Evolutionary conservation across 2,797 vertebrate species (phyloP), one percentile per base, ranked within the genome.

Genomic region (Acridotheres tristis): DNA sequence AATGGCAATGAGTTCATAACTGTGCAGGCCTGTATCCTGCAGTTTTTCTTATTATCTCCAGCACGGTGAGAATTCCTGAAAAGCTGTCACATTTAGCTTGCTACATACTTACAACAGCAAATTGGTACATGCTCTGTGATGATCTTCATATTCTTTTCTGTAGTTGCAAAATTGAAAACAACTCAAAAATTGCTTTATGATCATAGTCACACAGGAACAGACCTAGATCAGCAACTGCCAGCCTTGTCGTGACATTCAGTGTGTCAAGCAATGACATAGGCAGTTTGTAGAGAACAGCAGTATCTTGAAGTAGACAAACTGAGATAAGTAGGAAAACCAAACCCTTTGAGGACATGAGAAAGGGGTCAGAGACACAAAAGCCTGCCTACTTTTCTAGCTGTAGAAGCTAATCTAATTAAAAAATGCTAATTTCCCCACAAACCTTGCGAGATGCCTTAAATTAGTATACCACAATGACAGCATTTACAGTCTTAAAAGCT

Each of bases 71-170:
- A 82, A 85, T 76, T 82, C 81, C 91, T 87, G 67, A 89, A 75
- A 81, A 92, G 43, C 76, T 89, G 63, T 73, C 67, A n/a, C 55
- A 76, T 87, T 87, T 87, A 91, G 48, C 91, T 85, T 89, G 63
- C n/a, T 65, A 78, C 29, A 62, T 50, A 85, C 55, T 72, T 78
- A 85, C 6, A 89, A 5, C 30, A 84, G 54, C 54, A 89, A 79
- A 85, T 18, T 78, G 27, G 25, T 76, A 62, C 63, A 54, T 61
- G 54, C 27, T 82, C 55, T 42, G 11, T 69, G 78, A 55, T 89
- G 85, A 68, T 71, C 10, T 21, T 66, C 68, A 21, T 62, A 30
- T 5, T 89, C n/a, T 63, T 75, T 65, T 62, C 38, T 50, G 47
- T 62, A 81, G 62, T 9, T 81, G 51, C 27, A 62, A 89, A 87